Base-by-base conservation (phyloP, 1,140 invertebrate genomes). In the Macrocentrus cingulum region DNA sequence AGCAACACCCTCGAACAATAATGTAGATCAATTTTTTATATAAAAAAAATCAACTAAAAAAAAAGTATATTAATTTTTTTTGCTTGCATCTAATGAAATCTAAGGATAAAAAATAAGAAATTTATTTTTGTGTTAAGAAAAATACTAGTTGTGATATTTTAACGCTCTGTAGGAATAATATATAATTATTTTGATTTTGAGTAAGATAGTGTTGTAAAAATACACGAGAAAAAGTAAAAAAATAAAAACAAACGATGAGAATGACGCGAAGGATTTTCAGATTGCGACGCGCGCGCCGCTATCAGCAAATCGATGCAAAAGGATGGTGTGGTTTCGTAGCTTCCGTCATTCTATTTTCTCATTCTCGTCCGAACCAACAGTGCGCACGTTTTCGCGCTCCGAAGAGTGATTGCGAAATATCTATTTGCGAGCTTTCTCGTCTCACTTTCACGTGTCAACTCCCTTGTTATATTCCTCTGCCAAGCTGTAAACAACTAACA, bases 161-260 rank as follows among this genome's bases (percentile, higher is more conserved):
- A 67, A 70, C 68, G 71, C 68, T 51, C 77, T 80, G 7, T 73
- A 72, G 57, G 79, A 79, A 5, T 69, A 74, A 7, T 78, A 64
- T 66, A 79, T 80, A 52, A 80, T 79, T 34, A 77, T 76, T 61
- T 76, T 76, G 77, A 58, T 58, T 13, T 6, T 16, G 25, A 29
- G 25, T 9, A 9, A 29, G 9, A 5, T 39, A 13, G 15, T 8
- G 11, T 4, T 39, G 36, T n/a, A 39, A 4, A n/a, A 39, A 39
- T 39, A 5, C 3, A 3, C 8, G 13, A 39, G 13, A 39, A 39
- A 11, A 29, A 37, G 20, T 39, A 16, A 8, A 37, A 37, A 51
- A 22, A 11, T 29, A 3, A 13, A 39, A 15, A 32, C 6, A 23
- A 52, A n/a, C 16, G 16, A 18, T 15, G 50, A 52, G 20, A 52